These are phyloP conservation scores for Oncorhynchus keta DNA, from an alignment of 2,113 vertebrate species.

Conservation along the genomic window DNA sequence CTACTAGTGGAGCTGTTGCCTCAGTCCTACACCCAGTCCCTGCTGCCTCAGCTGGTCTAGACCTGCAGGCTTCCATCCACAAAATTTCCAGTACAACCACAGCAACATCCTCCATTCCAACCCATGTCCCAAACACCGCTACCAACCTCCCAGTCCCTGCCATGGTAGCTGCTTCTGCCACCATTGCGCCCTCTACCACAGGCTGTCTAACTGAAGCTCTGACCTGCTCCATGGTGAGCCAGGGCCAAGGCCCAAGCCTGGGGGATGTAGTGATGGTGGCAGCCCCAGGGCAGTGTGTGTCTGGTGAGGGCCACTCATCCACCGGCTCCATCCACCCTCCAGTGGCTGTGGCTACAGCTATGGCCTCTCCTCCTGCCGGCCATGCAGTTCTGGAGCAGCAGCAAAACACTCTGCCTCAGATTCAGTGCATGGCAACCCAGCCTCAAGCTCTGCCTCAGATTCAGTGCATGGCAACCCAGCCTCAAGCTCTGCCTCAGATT, in stretches of 20 bases:
- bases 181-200: slow-evolving; percentile 34
- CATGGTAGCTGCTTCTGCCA: slow-evolving; percentile 23
- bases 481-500: no score
- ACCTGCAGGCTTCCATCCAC: slow-evolving; percentile 29
- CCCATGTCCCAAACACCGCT: slow-evolving; percentile 17
- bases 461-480: no score
- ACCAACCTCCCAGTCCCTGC: slow-evolving; percentile 24
- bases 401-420: slow-evolving; percentile 33
- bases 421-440: neutral
- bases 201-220: slow-evolving; percentile 27
- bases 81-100: slow-evolving; percentile 35
- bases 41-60: neutral
- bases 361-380: slow-evolving; percentile 33
- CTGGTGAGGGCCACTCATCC: slow-evolving; percentile 35
- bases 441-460: no score
- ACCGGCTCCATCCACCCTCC: slow-evolving; percentile 46
- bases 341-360: slow-evolving; percentile 40
- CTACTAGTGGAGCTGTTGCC: no score
- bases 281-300: slow-evolving; percentile 33
- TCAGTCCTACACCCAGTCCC: slow-evolving; percentile 7
- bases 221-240: slow-evolving; percentile 29
- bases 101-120: slow-evolving; percentile 32
- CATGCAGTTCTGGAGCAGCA: slow-evolving; percentile 46
- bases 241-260: slow-evolving; percentile 27
- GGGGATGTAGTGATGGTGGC: slow-evolving; percentile 42